Conservation (phyloP, 2,113 vertebrate species). For the Phyllostomus discolor region DNA sequence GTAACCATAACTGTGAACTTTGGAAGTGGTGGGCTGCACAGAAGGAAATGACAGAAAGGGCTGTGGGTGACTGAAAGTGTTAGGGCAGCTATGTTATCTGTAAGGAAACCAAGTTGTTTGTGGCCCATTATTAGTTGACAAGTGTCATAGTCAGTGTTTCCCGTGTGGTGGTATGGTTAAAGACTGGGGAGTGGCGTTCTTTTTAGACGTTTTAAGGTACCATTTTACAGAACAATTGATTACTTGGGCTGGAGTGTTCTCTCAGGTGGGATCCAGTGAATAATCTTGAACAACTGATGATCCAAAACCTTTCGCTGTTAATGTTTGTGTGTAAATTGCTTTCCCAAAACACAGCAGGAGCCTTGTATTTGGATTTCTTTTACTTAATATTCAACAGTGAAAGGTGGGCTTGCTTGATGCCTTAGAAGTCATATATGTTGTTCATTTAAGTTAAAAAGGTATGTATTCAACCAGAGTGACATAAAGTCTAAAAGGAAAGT, state of each 20-base stretch:
- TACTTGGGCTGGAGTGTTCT: background rate
- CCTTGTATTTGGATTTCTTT: constrained; percentile 5
- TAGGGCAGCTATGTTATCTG: background rate
- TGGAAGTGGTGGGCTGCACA: background rate
- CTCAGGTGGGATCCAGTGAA: background rate
- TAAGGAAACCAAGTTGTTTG: background rate
- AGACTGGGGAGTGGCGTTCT: background rate
- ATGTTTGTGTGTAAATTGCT: background rate
- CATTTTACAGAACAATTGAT: background rate
- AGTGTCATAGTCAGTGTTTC: background rate
- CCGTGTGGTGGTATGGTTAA: background rate
- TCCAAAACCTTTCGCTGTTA: background rate
- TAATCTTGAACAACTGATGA: background rate
- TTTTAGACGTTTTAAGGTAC: background rate
- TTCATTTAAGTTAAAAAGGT: background rate
- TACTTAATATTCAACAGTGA: background rate
- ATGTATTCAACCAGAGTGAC: background rate
- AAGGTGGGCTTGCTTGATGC: background rate
- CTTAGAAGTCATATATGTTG: background rate
- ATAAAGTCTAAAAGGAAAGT: background rate
- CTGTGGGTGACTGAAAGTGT: background rate
- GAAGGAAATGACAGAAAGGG: background rate
- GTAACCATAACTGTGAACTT: background rate
- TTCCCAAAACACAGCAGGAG: background rate
- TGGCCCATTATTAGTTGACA: background rate